Conservation (phyloP, 1,140 invertebrate species). For the Brachionus paranguensis region DNA sequence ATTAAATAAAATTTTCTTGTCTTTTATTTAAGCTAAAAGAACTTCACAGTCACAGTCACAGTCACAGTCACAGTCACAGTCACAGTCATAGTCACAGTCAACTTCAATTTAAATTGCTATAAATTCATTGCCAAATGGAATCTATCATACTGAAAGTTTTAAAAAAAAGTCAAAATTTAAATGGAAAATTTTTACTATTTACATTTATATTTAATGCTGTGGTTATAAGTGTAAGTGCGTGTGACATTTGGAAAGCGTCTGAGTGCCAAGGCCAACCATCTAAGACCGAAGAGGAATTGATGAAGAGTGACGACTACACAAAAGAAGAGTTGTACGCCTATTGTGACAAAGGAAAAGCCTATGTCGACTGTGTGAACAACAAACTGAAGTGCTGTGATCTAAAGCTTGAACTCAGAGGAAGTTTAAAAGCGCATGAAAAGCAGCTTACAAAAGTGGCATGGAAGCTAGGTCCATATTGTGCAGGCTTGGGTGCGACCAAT, state of each 20-base stretch:
- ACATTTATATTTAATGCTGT: neutral
- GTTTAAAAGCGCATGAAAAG: neutral
- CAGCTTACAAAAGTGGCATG: neutral
- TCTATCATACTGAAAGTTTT: neutral
- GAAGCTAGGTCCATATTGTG: conserved; percentile 36
- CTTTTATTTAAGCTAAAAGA: neutral
- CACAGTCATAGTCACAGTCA: neutral
- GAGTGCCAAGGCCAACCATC: conserved; percentile 26
- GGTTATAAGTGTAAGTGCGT: neutral
- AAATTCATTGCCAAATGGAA: neutral
- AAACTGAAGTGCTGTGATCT: conserved; percentile 38
- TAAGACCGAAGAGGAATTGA: conserved; percentile 19
- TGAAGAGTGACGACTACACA: conserved; percentile 35
- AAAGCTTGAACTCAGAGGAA: neutral
- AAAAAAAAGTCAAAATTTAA: neutral
- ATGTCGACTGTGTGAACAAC: conserved; percentile 38
- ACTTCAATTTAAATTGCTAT: too few relatives aligned
- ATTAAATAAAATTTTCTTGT: neutral
- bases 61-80: neutral
- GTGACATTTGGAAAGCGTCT: conserved; percentile 39
- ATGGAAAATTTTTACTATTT: neutral
- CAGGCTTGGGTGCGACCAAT: conserved; percentile 30
- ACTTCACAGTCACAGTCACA: neutral
- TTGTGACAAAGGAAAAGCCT: conserved; percentile 40
- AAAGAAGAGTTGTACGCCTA: conserved; percentile 30